A percentile compares a stretch with the other conserved stretches of the same genome.
Conservation (phyloP, 1,140 invertebrate genomes). For the Colletes latitarsis region DNA sequence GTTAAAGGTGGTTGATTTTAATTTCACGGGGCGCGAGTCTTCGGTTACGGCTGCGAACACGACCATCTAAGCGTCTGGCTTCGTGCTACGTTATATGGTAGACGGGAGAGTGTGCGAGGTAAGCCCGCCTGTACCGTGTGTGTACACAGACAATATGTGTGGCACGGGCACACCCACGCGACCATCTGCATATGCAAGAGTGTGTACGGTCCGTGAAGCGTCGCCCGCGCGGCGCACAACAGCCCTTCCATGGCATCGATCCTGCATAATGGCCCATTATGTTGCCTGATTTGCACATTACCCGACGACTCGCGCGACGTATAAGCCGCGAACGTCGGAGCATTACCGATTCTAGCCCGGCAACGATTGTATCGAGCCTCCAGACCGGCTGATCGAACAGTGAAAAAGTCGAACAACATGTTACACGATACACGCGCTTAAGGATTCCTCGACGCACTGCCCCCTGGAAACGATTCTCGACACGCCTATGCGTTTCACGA, state of each 20-base stretch:
- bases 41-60: slow-evolving; percentile 78
- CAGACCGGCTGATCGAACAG: neutral
- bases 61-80: slow-evolving; percentile 54
- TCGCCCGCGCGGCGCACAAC: slow-evolving; percentile 20
- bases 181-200: slow-evolving; percentile 10
- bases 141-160: neutral
- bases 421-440: neutral
- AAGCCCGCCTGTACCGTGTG: neutral
- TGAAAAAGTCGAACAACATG: neutral
- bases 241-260: slow-evolving; percentile 50
- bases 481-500: no score
- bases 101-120: neutral
- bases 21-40: slow-evolving; percentile 80
- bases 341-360: slow-evolving; percentile 3
- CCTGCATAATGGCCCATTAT: slow-evolving; percentile 55
- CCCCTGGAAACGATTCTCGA: no score
- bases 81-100: slow-evolving; percentile 17
- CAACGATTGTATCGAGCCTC: neutral
- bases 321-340: slow-evolving; percentile 43
- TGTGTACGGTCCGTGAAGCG: slow-evolving; percentile 14
- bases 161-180: neutral
- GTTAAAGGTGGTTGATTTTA: slow-evolving; percentile 80
- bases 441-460: neutral
- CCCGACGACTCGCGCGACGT: slow-evolving; percentile 35
- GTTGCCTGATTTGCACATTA: slow-evolving; percentile 53